These are phyloP conservation scores for Orthosia cruda DNA, from an alignment of 2,888 invertebrate genomes.

Conservation along the genomic window DNA sequence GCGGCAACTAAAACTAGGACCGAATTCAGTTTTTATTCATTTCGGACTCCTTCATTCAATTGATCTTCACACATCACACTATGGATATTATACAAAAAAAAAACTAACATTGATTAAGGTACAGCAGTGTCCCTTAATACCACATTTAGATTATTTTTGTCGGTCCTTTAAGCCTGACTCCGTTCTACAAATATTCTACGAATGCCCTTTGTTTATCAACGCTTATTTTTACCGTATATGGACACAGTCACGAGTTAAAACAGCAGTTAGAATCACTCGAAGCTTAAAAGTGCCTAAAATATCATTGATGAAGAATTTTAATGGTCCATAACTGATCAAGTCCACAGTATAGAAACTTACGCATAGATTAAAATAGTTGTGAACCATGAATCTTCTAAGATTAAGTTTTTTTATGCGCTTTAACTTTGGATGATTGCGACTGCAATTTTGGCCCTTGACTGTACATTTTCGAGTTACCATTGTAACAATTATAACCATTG, in stretches of 20 bases:
- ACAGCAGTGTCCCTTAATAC: too few relatives aligned
- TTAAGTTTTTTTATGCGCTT: too few relatives aligned
- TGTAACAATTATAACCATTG: constrained; percentile 9
- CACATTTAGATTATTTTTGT: neutral
- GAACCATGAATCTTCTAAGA: too few relatives aligned
- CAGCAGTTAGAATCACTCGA: too few relatives aligned
- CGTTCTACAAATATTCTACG: constrained; percentile 15
- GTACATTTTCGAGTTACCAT: neutral
- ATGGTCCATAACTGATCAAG: too few relatives aligned
- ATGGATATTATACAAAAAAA: neutral
- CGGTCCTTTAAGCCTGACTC: constrained; percentile 12
- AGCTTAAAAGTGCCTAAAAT: too few relatives aligned
- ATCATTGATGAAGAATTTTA: too few relatives aligned
- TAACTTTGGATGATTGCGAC: too few relatives aligned
- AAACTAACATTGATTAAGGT: neutral
- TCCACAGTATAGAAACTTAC: too few relatives aligned
- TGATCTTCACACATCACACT: constrained; percentile 9
- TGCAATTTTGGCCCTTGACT: too few relatives aligned
- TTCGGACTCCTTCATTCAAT: constrained; percentile 23
- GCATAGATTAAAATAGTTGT: too few relatives aligned
- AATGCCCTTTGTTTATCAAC: constrained; percentile 4
- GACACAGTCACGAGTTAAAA: neutral
- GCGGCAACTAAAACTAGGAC: constrained; percentile 1
- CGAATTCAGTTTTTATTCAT: neutral
- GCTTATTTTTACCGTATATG: constrained; percentile 3